Conservation (phyloP, 2,113 vertebrate species). For the Cisticola juncidis region DNA sequence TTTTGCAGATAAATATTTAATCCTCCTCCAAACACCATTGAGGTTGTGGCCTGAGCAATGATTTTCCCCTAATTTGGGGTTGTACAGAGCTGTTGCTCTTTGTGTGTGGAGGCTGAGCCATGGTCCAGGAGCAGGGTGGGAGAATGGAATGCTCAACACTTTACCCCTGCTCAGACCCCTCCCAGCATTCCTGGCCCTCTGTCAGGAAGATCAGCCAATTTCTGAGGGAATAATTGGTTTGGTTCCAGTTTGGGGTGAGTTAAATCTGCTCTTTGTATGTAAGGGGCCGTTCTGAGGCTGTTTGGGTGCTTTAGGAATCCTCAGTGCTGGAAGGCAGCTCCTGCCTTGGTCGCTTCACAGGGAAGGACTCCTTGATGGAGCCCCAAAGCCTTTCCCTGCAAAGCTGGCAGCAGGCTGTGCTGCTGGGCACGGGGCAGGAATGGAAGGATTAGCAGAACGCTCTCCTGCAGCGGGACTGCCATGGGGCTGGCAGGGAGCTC, state of each 20-base stretch:
- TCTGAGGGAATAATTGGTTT: neutral
- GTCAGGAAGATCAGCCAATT: neutral
- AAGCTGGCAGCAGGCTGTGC: slow-evolving; percentile 16
- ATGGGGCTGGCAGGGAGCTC: neutral
- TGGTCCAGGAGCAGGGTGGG: neutral
- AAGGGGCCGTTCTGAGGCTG: neutral
- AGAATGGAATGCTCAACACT: neutral
- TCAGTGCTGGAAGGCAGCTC: neutral
- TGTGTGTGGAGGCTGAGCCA: neutral
- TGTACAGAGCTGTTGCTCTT: neutral
- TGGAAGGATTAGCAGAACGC: neutral
- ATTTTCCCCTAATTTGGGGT: neutral
- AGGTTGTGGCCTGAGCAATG: neutral
- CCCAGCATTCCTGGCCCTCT: neutral
- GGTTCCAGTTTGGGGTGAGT: neutral
- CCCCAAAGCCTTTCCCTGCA: neutral
- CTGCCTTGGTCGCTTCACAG: rapidly evolving
- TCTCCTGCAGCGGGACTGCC: neutral
- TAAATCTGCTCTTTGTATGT: neutral
- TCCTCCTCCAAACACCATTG: neutral
- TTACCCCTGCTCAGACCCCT: neutral
- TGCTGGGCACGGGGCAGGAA: neutral
- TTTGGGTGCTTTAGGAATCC: neutral
- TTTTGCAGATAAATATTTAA: slow-evolving; percentile 22
- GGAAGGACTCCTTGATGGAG: neutral